Evolutionary conservation across 2,113 vertebrate species (phyloP).

Genomic region (Campylomormyrus tamandua): DNA sequence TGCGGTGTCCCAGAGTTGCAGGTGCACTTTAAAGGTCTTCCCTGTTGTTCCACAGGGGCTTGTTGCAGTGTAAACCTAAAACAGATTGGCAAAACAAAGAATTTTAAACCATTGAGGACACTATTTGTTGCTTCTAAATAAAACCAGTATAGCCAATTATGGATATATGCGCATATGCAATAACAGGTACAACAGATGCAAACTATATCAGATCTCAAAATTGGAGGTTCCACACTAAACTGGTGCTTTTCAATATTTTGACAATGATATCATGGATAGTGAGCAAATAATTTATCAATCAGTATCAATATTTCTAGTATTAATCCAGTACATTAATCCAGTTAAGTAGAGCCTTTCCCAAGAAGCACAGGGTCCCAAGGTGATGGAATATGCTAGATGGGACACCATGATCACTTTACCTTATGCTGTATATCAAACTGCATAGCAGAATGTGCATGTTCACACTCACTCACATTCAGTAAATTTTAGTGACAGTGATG

Average conservation of each 20-base stretch:
- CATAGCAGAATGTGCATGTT: background rate
- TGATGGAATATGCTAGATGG: background rate
- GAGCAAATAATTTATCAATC: background rate
- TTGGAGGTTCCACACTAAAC: background rate
- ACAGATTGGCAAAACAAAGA: constrained; percentile 13
- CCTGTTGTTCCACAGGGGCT: constrained; percentile 74
- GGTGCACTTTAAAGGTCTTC: constrained; percentile 86
- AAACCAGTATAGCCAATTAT: background rate
- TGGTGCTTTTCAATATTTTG: background rate
- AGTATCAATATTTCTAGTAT: background rate
- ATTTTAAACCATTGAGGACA: background rate
- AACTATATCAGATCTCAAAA: background rate
- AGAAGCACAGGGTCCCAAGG: background rate
- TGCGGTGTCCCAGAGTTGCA: constrained; percentile 95
- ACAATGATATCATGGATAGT: background rate
- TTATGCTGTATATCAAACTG: background rate
- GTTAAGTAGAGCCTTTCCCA: background rate
- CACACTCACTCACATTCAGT: background rate
- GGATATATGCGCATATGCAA: background rate
- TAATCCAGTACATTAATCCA: background rate
- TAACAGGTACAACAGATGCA: background rate
- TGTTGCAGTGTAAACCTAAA: constrained; percentile 74
- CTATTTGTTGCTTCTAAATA: background rate
- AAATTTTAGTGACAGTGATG: background rate
- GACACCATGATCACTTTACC: background rate